Conservation (phyloP, 2,797 vertebrate genomes). For the Pangasius sanitwongsei region DNA sequence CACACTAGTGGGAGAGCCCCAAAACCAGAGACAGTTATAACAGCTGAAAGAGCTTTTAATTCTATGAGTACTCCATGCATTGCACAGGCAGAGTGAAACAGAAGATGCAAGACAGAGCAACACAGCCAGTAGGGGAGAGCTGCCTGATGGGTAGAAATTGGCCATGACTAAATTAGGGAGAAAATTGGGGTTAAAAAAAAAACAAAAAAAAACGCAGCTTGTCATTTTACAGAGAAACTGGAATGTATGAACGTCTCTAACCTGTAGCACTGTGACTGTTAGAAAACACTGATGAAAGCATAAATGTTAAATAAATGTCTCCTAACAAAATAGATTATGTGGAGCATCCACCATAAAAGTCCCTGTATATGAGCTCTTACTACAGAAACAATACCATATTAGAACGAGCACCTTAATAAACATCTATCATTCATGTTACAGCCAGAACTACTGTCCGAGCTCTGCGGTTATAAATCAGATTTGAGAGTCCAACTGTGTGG, state of each 20-base stretch:
- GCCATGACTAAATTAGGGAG: too few species aligned
- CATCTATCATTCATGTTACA: background rate
- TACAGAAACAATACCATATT: background rate
- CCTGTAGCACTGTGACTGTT: too few species aligned
- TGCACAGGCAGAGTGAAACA: slow-evolving; percentile 3
- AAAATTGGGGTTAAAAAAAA: too few species aligned
- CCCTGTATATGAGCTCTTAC: background rate
- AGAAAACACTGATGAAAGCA: too few species aligned
- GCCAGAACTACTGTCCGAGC: background rate
- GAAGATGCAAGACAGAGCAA: background rate
- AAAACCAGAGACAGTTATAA: background rate
- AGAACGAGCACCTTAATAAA: background rate
- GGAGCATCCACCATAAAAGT: background rate
- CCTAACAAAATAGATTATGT: background rate
- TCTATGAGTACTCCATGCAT: background rate
- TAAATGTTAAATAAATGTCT: background rate
- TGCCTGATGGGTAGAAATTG: too few species aligned
- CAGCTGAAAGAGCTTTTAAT: background rate
- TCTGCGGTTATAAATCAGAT: background rate
- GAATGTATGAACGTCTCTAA: background rate
- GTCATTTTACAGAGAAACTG: too few species aligned
- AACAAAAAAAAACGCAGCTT: too few species aligned
- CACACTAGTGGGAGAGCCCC: background rate
- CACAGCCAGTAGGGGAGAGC: background rate
- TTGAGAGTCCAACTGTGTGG: background rate